phyloP scores from a whole-genome alignment of 2,797 vertebrate species.

The Gambusia yucatana region DNA sequence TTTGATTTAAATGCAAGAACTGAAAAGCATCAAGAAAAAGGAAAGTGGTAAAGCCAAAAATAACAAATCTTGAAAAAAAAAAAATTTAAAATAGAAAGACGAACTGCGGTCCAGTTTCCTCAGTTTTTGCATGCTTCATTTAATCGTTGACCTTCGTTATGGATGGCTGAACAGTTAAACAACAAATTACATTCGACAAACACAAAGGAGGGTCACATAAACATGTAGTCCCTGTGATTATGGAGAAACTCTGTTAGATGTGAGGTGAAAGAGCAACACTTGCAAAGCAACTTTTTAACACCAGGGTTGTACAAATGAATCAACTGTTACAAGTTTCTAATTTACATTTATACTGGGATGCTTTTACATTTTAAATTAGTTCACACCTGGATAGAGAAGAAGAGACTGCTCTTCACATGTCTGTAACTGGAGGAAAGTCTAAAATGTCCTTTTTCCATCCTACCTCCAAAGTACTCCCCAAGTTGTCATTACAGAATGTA shows the following conservation, averaged over 20 bases:
- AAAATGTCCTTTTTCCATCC: slow-evolving; percentile 36
- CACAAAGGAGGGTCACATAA: slow-evolving; percentile 14
- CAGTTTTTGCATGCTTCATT: slow-evolving; percentile 17
- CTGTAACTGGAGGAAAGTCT: background rate
- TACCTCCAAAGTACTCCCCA: slow-evolving; percentile 28
- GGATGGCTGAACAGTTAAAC: slow-evolving; percentile 15
- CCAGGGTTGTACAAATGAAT: background rate
- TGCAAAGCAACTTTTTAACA: background rate
- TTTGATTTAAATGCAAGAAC: slow-evolving; percentile 46
- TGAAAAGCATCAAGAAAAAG: slow-evolving; percentile 16
- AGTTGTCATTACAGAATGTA: slow-evolving; percentile 12
- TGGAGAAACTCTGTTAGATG: background rate
- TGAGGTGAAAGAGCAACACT: background rate
- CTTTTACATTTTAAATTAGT: background rate
- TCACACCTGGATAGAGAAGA: background rate
- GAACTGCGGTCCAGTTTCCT: slow-evolving; percentile 7
- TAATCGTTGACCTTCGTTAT: slow-evolving; percentile 19
- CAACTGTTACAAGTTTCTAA: background rate
- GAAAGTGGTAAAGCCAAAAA: slow-evolving; percentile 37
- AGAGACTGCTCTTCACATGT: background rate
- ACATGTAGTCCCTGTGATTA: slow-evolving; percentile 22
- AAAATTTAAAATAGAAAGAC: background rate
- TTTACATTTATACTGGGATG: background rate
- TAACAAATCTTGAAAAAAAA: slow-evolving; percentile 24
- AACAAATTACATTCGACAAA: slow-evolving; percentile 32